A percentile compares a stretch with the other conserved stretches of the same genome.
These are phyloP conservation scores for Rhyzopertha dominica DNA, from an alignment of 1,140 invertebrate species.

Conservation along the genomic window DNA sequence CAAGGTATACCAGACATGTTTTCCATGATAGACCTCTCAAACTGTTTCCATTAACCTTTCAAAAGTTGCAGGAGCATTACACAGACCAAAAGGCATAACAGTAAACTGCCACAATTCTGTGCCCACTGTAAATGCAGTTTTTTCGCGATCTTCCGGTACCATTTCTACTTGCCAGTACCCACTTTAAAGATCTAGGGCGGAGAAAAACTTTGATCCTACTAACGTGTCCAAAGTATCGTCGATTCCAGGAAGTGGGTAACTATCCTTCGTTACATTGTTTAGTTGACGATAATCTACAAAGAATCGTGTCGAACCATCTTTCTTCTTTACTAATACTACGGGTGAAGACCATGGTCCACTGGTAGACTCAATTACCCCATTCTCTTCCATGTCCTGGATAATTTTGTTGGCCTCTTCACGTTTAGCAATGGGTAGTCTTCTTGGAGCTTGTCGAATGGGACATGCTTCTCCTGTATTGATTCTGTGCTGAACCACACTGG, in stretches of 20 bases:
- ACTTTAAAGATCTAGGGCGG: slow-evolving; percentile 41
- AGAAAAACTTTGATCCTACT: slow-evolving; percentile 38
- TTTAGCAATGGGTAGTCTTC: slow-evolving; percentile 18
- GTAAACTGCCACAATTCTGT: slow-evolving; percentile 33
- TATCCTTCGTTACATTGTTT: slow-evolving; percentile 45
- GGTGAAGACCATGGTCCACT: slow-evolving; percentile 44
- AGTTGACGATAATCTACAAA: slow-evolving; percentile 35
- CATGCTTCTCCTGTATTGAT: slow-evolving; percentile 17
- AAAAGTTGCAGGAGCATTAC: slow-evolving; percentile 33
- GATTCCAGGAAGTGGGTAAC: slow-evolving; percentile 49
- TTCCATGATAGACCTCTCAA: slow-evolving; percentile 16
- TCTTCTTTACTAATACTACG: slow-evolving; percentile 47
- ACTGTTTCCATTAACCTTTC: slow-evolving; percentile 26
- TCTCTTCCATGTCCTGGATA: slow-evolving; percentile 16
- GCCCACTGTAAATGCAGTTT: slow-evolving; percentile 29
- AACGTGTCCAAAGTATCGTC: slow-evolving; percentile 42
- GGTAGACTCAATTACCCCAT: slow-evolving; percentile 21
- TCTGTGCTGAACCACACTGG: too few relatives aligned
- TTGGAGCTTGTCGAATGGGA: slow-evolving; percentile 15
- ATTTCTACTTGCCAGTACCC: slow-evolving; percentile 25
- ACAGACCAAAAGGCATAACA: slow-evolving; percentile 43
- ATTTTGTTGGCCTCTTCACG: slow-evolving; percentile 14
- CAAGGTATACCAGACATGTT: slow-evolving; percentile 41
- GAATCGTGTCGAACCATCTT: slow-evolving; percentile 18
- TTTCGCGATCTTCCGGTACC: slow-evolving; percentile 20